A percentile compares a stretch with the other conserved stretches of the same genome.
phyloP scores from a whole-genome alignment of 2,888 invertebrate species.

The Boloria selene region DNA sequence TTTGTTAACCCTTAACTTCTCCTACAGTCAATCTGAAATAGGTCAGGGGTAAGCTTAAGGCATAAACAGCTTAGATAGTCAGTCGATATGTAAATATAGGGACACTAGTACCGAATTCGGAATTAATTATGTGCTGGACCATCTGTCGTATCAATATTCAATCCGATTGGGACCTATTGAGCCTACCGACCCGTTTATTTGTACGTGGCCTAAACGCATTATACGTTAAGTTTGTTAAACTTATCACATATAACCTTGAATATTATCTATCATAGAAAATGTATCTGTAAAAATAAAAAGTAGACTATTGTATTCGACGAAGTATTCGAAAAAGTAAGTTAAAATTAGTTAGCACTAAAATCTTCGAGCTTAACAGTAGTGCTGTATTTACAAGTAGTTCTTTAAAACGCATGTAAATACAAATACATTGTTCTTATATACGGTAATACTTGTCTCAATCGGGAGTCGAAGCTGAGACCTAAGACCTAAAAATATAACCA shows the following conservation, averaged over 20 bases:
- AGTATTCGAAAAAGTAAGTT: too few relatives aligned
- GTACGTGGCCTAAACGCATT: slow-evolving; percentile 8
- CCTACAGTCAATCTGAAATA: slow-evolving; percentile 7
- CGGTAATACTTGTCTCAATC: too few relatives aligned
- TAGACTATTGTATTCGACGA: too few relatives aligned
- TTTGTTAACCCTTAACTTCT: not conserved
- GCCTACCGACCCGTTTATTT: slow-evolving; percentile 24
- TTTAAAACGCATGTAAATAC: too few relatives aligned
- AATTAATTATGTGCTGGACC: slow-evolving; percentile 78
- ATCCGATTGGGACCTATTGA: slow-evolving; percentile 64
- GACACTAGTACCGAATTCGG: slow-evolving; percentile 55
- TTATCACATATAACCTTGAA: not conserved
- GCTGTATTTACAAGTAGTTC: too few relatives aligned
- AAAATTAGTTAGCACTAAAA: too few relatives aligned
- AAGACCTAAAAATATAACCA: too few relatives aligned
- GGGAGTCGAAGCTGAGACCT: too few relatives aligned
- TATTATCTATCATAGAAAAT: too few relatives aligned
- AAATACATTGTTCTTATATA: too few relatives aligned
- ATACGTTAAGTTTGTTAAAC: not conserved
- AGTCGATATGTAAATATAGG: slow-evolving; percentile 57
- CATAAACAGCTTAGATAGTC: slow-evolving; percentile 33
- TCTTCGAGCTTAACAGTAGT: too few relatives aligned
- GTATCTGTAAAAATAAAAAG: too few relatives aligned
- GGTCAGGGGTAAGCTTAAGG: slow-evolving; percentile 17
- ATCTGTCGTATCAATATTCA: slow-evolving; percentile 78